Evolutionary conservation across 2,888 invertebrate genomes (phyloP).

Genomic region (Aelia acuminata): DNA sequence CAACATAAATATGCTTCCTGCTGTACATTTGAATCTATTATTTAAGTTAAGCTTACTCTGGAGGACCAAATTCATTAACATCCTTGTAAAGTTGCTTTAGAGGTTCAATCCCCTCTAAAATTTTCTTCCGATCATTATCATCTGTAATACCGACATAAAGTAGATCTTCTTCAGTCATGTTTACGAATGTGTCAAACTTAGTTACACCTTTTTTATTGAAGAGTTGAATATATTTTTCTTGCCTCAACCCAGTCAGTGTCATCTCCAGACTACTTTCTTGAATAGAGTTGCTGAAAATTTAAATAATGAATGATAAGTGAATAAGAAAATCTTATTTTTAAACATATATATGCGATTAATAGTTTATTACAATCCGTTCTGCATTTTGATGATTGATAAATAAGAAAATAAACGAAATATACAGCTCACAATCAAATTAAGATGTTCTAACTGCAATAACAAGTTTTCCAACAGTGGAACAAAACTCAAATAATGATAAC

Average conservation of each 20-base stretch:
- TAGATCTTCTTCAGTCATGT: slow-evolving; percentile 62
- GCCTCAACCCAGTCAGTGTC: slow-evolving; percentile 56
- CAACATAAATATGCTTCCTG: too few relatives aligned
- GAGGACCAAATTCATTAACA: slow-evolving; percentile 39
- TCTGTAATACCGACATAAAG: slow-evolving; percentile 60
- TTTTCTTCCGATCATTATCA: slow-evolving; percentile 53
- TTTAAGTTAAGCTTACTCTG: slow-evolving; percentile 50
- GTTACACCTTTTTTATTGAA: slow-evolving; percentile 60
- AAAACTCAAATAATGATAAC: not conserved
- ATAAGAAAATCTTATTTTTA: not conserved
- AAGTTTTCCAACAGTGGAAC: not conserved
- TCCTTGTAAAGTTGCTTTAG: slow-evolving; percentile 52
- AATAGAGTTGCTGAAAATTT: slow-evolving; percentile 22
- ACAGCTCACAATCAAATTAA: not conserved
- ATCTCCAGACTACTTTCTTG: slow-evolving; percentile 50
- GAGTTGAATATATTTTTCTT: slow-evolving; percentile 60
- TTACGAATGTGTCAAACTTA: slow-evolving; percentile 59
- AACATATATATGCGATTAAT: not conserved
- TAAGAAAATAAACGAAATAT: not conserved
- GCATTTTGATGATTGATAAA: not conserved
- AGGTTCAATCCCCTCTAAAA: slow-evolving; percentile 58
- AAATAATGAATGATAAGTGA: not conserved
- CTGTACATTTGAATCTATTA: too few relatives aligned
- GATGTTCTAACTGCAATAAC: not conserved
- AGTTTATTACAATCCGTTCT: slow-evolving; percentile 11